Percentiles rank a stretch among this genome's conserved stretches.
These are phyloP conservation scores for Eleutherodactylus coqui DNA, from an alignment of 2,797 vertebrate genomes.

Conservation along the genomic window DNA sequence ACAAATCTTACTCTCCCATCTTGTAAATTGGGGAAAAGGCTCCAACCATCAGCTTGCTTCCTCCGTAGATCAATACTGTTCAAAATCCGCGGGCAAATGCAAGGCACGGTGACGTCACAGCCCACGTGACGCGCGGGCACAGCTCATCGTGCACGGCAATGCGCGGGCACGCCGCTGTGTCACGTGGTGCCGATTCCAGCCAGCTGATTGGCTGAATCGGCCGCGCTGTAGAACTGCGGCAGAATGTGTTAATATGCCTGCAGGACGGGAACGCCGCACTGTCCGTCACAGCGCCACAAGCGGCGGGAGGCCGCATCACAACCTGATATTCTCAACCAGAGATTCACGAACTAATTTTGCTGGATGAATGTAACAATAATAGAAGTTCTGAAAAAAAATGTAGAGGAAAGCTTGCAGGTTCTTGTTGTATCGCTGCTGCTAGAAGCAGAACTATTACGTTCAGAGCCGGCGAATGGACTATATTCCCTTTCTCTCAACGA, in stretches of 20 bases:
- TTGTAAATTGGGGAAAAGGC: too few species aligned
- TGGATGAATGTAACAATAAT: not conserved
- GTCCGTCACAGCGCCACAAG: not conserved
- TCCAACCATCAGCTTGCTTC: too few species aligned
- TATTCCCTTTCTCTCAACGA: not conserved
- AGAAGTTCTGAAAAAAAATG: not conserved
- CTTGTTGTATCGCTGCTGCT: not conserved
- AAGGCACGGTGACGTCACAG: too few species aligned
- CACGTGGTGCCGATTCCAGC: too few species aligned
- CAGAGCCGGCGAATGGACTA: not conserved
- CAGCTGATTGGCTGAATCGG: too few species aligned
- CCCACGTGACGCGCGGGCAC: too few species aligned
- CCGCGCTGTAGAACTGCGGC: not conserved
- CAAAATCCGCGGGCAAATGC: too few species aligned
- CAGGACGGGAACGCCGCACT: not conserved
- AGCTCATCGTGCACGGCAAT: too few species aligned
- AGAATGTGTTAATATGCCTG: too few species aligned
- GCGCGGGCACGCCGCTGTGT: too few species aligned
- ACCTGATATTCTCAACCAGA: not conserved
- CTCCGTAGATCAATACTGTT: too few species aligned
- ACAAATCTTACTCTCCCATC: too few species aligned
- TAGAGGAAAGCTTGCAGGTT: not conserved
- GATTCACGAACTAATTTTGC: not conserved
- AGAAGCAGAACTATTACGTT: not conserved
- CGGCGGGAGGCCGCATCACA: conserved; percentile 17